Conservation (phyloP, 2,797 vertebrate species). For the Hyperoplus immaculatus region DNA sequence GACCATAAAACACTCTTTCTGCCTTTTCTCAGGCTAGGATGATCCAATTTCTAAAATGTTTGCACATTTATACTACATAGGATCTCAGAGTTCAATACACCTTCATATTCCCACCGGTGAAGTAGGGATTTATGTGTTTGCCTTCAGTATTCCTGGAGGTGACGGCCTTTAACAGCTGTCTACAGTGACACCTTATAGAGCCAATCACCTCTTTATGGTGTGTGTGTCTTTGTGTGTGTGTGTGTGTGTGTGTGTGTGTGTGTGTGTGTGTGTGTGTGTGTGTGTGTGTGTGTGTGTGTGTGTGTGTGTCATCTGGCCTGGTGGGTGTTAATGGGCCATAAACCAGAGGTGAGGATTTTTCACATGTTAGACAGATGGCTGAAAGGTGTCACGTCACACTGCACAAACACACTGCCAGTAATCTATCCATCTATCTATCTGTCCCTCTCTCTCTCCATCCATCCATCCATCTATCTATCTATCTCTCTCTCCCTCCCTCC, state of each 20-base stretch:
- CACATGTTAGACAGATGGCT: conserved; percentile 60
- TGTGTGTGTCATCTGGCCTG: conserved; percentile 20
- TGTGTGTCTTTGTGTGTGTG: not conserved
- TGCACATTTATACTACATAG: too few relatives aligned
- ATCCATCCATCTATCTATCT: too few relatives aligned
- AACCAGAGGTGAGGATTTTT: conserved; percentile 52
- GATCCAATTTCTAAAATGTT: too few relatives aligned
- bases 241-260: not conserved
- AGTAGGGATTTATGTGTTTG: not conserved
- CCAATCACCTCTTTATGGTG: conserved; percentile 5
- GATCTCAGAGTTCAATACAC: not conserved
- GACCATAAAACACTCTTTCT: too few relatives aligned
- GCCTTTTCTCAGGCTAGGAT: too few relatives aligned
- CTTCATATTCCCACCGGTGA: not conserved
- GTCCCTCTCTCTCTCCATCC: too few relatives aligned
- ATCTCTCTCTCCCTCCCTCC: too few relatives aligned
- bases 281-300: not conserved
- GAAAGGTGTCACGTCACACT: conserved; percentile 37
- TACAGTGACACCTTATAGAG: conserved; percentile 11
- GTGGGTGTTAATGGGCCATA: conserved; percentile 59
- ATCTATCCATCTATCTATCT: too few relatives aligned
- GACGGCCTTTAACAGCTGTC: conserved; percentile 36
- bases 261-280: conserved; percentile 5
- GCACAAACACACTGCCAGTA: conserved; percentile 21
- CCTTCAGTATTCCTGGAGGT: conserved; percentile 51